Percentiles rank a stretch among this genome's conserved stretches.
These are phyloP conservation scores for Eupithecia subfuscata DNA, from an alignment of 2,888 invertebrate genomes.

Conservation along the genomic window DNA sequence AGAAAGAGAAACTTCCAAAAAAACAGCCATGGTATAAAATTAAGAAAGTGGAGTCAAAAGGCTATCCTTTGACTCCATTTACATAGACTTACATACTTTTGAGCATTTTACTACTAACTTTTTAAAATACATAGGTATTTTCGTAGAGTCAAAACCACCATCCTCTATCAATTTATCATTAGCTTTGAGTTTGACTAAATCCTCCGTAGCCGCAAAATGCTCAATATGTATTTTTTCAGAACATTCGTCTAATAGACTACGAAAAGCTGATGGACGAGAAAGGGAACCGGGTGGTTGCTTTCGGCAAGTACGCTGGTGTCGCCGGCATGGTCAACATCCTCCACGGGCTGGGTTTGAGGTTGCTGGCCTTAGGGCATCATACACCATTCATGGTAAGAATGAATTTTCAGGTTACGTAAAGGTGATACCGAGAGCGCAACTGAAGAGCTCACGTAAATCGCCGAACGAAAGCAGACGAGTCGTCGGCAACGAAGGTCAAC, in stretches of 20 bases:
- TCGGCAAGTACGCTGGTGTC: constrained; percentile 99
- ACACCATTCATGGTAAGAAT: constrained; percentile 97
- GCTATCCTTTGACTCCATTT: no score
- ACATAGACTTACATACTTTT: no score
- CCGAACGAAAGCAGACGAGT: not conserved
- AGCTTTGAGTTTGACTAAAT: not conserved
- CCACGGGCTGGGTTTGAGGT: constrained; percentile 96
- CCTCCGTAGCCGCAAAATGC: not conserved
- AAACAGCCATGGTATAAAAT: not conserved
- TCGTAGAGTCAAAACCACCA: no score
- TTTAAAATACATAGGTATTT: no score
- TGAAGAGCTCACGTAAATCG: not conserved
- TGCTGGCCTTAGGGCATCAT: constrained; percentile 98
- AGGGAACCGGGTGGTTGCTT: constrained; percentile 97
- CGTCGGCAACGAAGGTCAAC: not conserved
- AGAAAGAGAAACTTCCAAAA: not conserved
- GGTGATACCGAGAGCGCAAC: not conserved
- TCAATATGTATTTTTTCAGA: constrained; percentile 72
- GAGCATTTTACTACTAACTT: no score
- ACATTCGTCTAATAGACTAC: constrained; percentile 98
- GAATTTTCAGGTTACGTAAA: not conserved
- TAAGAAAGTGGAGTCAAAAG: not conserved
- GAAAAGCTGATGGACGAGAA: constrained; percentile 96
- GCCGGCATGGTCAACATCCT: constrained; percentile 99
- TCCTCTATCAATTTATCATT: not conserved